These are phyloP conservation scores for Lipotes vexillifer DNA, from an alignment of 2,113 vertebrate species.

Conservation along the genomic window DNA sequence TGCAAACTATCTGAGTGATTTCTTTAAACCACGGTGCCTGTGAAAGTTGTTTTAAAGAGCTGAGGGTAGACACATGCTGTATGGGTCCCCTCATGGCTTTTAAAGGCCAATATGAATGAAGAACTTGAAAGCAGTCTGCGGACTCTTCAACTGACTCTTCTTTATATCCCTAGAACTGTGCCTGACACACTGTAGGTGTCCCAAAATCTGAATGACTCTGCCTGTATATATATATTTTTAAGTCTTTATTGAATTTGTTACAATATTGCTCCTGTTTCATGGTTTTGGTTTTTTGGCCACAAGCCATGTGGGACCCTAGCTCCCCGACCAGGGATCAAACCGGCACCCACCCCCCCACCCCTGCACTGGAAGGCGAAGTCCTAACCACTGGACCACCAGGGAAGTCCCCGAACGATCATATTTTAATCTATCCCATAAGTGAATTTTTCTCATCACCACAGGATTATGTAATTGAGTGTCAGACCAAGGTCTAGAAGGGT, in stretches of 20 bases:
- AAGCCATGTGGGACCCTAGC: no score
- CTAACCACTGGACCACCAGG: no score
- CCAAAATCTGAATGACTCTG: neutral
- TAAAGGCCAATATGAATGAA: neutral
- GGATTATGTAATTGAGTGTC: neutral
- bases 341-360: accelerated
- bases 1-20: neutral
- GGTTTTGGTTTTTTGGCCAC: no score
- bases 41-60: neutral
- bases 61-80: neutral
- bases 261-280: no score
- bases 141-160: neutral
- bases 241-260: no score
- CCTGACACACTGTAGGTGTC: neutral
- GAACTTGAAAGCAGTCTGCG: neutral
- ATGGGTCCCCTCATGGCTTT: neutral
- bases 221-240: no score
- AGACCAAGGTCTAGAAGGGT: neutral
- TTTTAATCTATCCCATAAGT: neutral
- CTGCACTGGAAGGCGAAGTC: no score
- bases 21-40: neutral
- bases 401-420: neutral
- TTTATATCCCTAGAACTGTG: neutral
- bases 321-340: no score
- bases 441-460: neutral